These are phyloP conservation scores for Epicauta chinensis DNA, from an alignment of 1,140 invertebrate species.

Conservation along the genomic window DNA sequence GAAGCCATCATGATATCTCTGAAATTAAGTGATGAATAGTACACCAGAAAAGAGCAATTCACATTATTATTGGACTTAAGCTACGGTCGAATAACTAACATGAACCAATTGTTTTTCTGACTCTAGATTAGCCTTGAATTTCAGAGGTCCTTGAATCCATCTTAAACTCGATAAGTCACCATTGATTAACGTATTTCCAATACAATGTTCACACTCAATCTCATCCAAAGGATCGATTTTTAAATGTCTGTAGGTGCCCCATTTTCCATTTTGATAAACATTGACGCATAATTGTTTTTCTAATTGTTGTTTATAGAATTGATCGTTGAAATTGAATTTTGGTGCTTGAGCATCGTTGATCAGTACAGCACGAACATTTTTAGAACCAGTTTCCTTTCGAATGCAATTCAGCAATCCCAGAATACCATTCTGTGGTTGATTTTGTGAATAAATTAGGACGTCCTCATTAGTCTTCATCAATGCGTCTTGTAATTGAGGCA, in stretches of 20 bases:
- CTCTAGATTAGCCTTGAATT: constrained; percentile 87
- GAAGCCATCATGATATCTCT: constrained; percentile 25
- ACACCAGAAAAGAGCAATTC: constrained; percentile 49
- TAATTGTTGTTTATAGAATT: constrained; percentile 55
- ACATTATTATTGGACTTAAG: no score
- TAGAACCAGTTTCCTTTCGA: constrained; percentile 60
- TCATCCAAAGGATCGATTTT: constrained; percentile 22
- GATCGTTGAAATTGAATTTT: constrained; percentile 53
- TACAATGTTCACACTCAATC: constrained; percentile 58
- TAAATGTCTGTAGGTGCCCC: constrained; percentile 54
- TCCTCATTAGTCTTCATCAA: constrained; percentile 49
- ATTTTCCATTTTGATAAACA: constrained; percentile 53
- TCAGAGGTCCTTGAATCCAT: constrained; percentile 87
- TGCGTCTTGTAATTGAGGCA: constrained; percentile 48
- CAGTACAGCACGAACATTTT: constrained; percentile 51
- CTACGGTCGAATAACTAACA: no score
- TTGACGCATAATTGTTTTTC: constrained; percentile 60
- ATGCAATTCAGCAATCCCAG: constrained; percentile 76
- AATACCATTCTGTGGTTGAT: constrained; percentile 63
- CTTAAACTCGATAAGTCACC: constrained; percentile 79
- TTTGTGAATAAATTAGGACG: constrained; percentile 54
- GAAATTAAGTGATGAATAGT: constrained; percentile 35
- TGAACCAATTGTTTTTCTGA: constrained; percentile 53
- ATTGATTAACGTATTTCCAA: constrained; percentile 66
- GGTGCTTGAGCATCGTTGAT: constrained; percentile 63